Base-by-base conservation (phyloP, 1,140 invertebrate genomes). In the Cotesia chilonis region DNA sequence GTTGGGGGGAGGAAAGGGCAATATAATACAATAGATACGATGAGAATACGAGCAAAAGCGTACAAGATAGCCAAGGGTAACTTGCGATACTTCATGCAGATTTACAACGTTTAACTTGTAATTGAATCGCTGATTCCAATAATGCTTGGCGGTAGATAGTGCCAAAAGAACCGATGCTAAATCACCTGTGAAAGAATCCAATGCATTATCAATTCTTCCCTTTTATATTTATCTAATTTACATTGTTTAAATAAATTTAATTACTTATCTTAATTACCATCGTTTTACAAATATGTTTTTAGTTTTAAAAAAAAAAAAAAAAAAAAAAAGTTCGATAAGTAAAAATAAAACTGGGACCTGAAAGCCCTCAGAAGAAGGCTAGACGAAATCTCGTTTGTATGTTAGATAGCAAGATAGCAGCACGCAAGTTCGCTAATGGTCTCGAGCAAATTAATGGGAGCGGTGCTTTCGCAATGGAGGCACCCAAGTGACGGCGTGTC, bases 121-220 rank as follows among this genome's bases (percentile, higher is more conserved):
- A 83, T 83, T 82, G 80, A 81, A 83, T 83, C 80, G 80, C 79
- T 78, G 80, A 82, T 83, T 75, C 82, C 77, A 80, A 80, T 78
- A 76, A 71, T 63, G 60, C 47, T 9, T 28, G 41, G 17, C 14
- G 69, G 71, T 60, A 76, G 72, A 70, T 64, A 75, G 75, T 64
- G 76, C 73, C 68, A 76, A 79, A 76, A 79, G 78, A 79, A 72
- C 75, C 68, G 60, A 77, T 76, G 80, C 79, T 82, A 82, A 83
- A 82, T 82, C 80, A 83, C 79, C 82, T 79, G 78, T 78, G 77
- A 81, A 77, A 67, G 74, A 68, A 72, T 71, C 79, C 80, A 81
- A 78, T 79, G 75, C 79, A 83, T 83, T 80, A 82, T 82, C 79
- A 80, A 82, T 82, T 72, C 74, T 17, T 35, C 55, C 64, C 10